Conservation (phyloP, 30 jellyfish, hydroid and myxozoan genomes). For the Calvadosia cruxmelitensis region DNA sequence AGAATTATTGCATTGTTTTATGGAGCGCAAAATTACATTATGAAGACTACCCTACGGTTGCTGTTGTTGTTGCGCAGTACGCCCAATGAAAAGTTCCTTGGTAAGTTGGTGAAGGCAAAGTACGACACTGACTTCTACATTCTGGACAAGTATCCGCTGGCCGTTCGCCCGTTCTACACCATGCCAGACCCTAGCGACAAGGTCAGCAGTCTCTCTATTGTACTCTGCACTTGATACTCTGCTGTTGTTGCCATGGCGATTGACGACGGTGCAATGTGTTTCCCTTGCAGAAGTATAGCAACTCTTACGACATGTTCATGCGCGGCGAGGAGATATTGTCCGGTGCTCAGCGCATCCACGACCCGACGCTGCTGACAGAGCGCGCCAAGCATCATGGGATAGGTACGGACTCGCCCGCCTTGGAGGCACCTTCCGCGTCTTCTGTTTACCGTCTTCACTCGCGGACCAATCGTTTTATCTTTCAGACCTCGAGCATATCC, state of each 20-base stretch:
- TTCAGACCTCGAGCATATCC: slow-evolving; percentile 85
- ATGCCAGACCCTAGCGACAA: slow-evolving; percentile 95
- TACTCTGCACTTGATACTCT: slow-evolving; percentile 4
- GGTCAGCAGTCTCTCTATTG: slow-evolving; percentile 27
- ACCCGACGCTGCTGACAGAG: slow-evolving; percentile 79
- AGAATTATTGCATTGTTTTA: no score
- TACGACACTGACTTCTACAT: slow-evolving; percentile 97
- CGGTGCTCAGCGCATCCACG: slow-evolving; percentile 99
- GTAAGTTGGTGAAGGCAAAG: slow-evolving; percentile 94
- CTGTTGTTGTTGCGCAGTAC: slow-evolving; percentile 85
- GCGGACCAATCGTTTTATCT: neutral
- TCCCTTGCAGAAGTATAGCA: slow-evolving; percentile 49
- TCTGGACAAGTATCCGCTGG: slow-evolving; percentile 96
- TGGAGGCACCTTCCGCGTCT: neutral
- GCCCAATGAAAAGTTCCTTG: slow-evolving; percentile 96
- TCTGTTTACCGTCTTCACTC: neutral
- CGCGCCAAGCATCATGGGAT: slow-evolving; percentile 90
- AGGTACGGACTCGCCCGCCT: slow-evolving; percentile 30
- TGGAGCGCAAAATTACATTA: no score
- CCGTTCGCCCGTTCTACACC: slow-evolving; percentile 99
- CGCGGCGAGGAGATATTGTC: slow-evolving; percentile 99
- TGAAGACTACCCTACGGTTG: no score
- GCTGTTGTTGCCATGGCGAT: neutral
- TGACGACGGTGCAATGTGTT: neutral
- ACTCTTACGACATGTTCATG: slow-evolving; percentile 99